Percentiles rank a stretch among this genome's conserved stretches.
Conservation (phyloP, 2,888 invertebrate species). For the Timema podura region DNA sequence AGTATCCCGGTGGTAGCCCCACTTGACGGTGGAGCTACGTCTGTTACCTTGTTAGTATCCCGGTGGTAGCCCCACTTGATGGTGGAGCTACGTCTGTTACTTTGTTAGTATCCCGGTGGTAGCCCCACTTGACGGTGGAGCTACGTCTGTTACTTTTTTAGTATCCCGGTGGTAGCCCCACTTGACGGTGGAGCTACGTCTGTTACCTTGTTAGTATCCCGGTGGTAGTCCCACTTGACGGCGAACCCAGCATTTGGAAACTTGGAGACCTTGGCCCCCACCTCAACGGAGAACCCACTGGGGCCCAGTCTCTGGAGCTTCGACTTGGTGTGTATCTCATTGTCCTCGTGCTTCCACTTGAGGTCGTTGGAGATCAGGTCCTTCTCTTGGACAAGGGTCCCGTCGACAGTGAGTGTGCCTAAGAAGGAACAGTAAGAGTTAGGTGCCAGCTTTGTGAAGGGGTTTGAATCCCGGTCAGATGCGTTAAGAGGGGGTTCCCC, state of each 20-base stretch:
- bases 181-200: no score
- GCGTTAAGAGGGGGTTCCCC: no score
- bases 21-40: no score
- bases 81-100: no score
- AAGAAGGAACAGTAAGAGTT: not conserved
- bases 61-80: no score
- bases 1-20: no score
- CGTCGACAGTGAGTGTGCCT: slow-evolving; percentile 47
- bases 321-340: slow-evolving; percentile 49
- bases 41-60: no score
- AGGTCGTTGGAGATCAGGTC: slow-evolving; percentile 43
- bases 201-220: slow-evolving; percentile 43
- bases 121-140: not conserved
- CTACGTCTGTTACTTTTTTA: not conserved
- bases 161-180: no score
- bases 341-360: slow-evolving; percentile 47
- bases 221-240: slow-evolving; percentile 53
- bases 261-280: slow-evolving; percentile 54
- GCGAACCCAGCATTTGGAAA: slow-evolving; percentile 59
- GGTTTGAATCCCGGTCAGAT: no score
- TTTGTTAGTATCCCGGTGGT: no score
- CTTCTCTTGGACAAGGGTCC: slow-evolving; percentile 47
- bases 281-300: slow-evolving; percentile 47
- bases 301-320: slow-evolving; percentile 47
- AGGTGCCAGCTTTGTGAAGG: no score